A percentile compares a stretch with the other conserved stretches of the same genome.
phyloP scores from a whole-genome alignment of 2,888 invertebrate genomes.

The Dusona sp. region DNA sequence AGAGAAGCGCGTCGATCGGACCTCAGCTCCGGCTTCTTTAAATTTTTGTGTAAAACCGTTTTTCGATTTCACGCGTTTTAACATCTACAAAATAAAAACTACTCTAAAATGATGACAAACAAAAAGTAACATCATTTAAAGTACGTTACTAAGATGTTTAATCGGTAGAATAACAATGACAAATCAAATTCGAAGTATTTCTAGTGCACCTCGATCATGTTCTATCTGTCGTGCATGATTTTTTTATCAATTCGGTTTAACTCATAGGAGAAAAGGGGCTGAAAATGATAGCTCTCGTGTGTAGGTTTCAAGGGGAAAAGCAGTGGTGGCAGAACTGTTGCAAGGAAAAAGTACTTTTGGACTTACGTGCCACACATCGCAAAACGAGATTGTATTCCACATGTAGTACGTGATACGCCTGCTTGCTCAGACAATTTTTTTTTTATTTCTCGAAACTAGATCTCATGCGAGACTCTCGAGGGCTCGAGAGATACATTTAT shows the following conservation, averaged over 20 bases:
- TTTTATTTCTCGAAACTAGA: constrained; percentile 60
- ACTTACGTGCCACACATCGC: constrained; percentile 77
- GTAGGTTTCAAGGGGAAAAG: constrained; percentile 54
- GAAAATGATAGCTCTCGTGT: constrained; percentile 60
- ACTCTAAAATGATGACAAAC: neutral
- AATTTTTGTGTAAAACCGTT: too few relatives aligned
- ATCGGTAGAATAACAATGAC: neutral
- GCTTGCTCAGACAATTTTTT: constrained; percentile 66
- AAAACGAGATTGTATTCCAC: constrained; percentile 74
- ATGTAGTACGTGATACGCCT: constrained; percentile 75
- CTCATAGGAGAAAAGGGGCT: constrained; percentile 23
- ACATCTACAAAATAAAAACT: too few relatives aligned
- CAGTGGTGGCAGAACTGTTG: constrained; percentile 64
- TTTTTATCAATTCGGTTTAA: constrained; percentile 76
- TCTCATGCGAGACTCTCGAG: constrained; percentile 45
- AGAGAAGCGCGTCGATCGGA: too few relatives aligned
- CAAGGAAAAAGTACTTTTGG: constrained; percentile 74
- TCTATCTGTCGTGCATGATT: constrained; percentile 60
- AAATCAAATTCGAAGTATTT: constrained; percentile 28
- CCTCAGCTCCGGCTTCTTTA: too few relatives aligned
- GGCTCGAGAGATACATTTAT: constrained; percentile 16
- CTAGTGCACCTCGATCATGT: constrained; percentile 20
- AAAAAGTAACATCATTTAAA: neutral
- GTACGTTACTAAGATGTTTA: neutral
- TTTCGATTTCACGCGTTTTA: too few relatives aligned